Evolutionary conservation across 2,113 vertebrate genomes (phyloP).

Genomic region (Actenoides lindsayi): DNA sequence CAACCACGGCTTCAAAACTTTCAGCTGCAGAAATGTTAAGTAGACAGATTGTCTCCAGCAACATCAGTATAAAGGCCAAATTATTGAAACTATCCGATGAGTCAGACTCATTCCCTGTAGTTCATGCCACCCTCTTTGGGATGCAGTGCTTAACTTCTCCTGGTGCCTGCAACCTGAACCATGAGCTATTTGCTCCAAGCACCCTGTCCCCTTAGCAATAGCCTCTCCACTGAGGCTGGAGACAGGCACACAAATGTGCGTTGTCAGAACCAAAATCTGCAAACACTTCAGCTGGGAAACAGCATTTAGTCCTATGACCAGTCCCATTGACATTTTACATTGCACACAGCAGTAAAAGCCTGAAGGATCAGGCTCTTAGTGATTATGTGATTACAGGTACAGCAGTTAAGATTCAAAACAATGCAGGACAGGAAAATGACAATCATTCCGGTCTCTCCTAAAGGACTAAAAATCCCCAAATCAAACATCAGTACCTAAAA

Average conservation of each 20-base stretch:
- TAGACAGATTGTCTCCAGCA: neutral
- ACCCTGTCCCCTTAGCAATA: neutral
- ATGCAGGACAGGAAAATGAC: neutral
- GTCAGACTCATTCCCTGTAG: neutral
- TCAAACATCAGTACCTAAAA: slow-evolving; percentile 39
- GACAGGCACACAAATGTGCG: neutral
- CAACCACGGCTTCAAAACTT: neutral
- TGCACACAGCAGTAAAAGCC: neutral
- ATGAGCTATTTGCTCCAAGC: neutral
- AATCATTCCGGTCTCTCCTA: neutral
- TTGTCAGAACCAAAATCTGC: neutral
- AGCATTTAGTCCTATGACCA: neutral
- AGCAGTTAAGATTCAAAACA: neutral
- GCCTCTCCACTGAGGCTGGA: neutral
- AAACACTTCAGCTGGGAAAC: neutral
- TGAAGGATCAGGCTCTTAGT: neutral
- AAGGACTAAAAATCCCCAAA: slow-evolving; percentile 11
- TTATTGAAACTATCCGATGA: neutral
- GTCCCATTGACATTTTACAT: neutral
- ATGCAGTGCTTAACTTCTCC: neutral
- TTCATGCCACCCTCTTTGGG: neutral
- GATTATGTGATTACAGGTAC: neutral
- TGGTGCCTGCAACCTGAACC: neutral
- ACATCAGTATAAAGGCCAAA: neutral
- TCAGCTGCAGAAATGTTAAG: neutral